Base-by-base conservation (phyloP, 2,113 vertebrate genomes). In the Dipodomys merriami region DNA sequence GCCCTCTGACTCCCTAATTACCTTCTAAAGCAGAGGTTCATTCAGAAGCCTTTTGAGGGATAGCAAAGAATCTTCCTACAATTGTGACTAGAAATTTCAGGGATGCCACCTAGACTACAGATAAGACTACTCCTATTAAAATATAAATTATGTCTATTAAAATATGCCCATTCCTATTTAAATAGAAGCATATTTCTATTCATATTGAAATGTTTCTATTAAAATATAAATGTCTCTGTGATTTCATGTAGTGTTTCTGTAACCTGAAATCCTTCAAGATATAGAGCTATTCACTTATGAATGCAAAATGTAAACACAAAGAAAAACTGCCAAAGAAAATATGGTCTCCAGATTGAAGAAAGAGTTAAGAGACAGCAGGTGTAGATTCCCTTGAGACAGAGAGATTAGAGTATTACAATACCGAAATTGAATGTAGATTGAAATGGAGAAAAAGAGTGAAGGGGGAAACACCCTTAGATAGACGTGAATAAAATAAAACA, bases 161-260 rank as follows among this genome's bases (percentile, higher is more conserved):
- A 57, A 57, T 57, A 57, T 13, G 89, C 15, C 4, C 53, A 57
- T 57, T 57, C 53, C 53, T 57, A 57, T 57, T 57, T 16, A 57
- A 57, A 57, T 57, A 57, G 53, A 57, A 18, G 16, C 15, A 57
- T 57, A 57, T 57, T 57, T 57, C 53, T 57, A 57, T 57, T 57
- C 53, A 57, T 57, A 57, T 57, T 13, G 53, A 57, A 57, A 57
- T 57, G 15, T 57, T 57, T 57, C 53, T 57, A 57, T 57, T 90
- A 79, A 95, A 96, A 92, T 86, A 91, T 77, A 69, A 79, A 87
- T 88, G 49, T 33, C 65, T 90, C 92, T 35, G 18, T 90, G 57
- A 73, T 39, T 72, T 90, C n/a, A 83, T 82, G n/a, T 15, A 29
- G 0, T 62, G 8, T 82, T 46, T 83, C 91, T 68, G 39, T 69